phyloP scores from a whole-genome alignment of 2,888 invertebrate species.

The Latheticus oryzae region DNA sequence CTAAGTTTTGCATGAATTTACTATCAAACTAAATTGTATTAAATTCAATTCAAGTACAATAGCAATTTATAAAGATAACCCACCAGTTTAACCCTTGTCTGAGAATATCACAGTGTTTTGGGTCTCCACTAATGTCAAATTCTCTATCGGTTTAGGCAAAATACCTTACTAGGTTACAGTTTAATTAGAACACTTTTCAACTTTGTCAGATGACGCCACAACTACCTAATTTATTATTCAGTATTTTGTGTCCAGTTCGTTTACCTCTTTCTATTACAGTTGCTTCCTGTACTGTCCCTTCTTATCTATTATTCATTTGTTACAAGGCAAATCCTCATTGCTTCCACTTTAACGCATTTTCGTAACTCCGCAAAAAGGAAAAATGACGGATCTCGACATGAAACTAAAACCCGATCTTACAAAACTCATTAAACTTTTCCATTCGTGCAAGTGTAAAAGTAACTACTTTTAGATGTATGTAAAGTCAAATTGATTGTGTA shows the following conservation, averaged over 20 bases:
- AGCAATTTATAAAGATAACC: constrained; percentile 5
- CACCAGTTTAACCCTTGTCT: constrained; percentile 3
- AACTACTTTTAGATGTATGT: no score
- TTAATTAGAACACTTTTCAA: constrained; percentile 7
- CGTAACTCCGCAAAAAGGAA: no score
- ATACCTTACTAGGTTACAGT: background rate
- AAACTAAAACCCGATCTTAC: no score
- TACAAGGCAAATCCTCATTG: constrained; percentile 25
- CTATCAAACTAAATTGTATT: no score
- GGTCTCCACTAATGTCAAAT: constrained; percentile 2
- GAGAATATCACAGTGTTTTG: constrained; percentile 7
- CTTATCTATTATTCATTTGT: constrained; percentile 26
- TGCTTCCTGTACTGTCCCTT: constrained; percentile 12
- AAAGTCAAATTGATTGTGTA: no score
- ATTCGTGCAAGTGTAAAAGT: no score
- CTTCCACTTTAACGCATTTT: constrained; percentile 19
- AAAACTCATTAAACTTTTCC: no score
- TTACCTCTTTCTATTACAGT: constrained; percentile 24
- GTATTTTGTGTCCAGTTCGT: constrained; percentile 6
- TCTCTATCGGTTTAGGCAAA: constrained; percentile 8
- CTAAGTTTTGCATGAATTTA: constrained; percentile 10
- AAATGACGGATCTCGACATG: no score
- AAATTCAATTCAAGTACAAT: no score
- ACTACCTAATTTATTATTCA: constrained; percentile 13
- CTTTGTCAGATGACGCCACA: constrained; percentile 3